A percentile compares a stretch with the other conserved stretches of the same genome.
These are phyloP conservation scores for Galaxea fascicularis DNA, from an alignment of 92 coral and sea anemone genomes.

Conservation along the genomic window DNA sequence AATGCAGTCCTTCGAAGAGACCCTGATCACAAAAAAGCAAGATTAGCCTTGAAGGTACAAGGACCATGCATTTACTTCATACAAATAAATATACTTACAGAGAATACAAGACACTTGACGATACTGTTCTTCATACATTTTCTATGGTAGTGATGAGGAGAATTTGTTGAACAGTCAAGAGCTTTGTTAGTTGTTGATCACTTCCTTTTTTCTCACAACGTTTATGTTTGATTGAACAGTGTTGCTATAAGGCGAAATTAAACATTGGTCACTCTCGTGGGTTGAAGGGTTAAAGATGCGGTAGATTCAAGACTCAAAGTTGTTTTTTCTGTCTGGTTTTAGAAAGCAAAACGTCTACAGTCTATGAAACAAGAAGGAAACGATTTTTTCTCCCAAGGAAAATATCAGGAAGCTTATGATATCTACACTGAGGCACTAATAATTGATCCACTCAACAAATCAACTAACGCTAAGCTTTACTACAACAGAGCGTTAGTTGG, in stretches of 20 bases:
- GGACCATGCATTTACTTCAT: not conserved
- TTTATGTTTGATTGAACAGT: too few species aligned
- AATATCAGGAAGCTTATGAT: slow-evolving; percentile 84
- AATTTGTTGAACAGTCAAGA: too few species aligned
- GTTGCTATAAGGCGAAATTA: too few species aligned
- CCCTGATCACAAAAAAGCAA: slow-evolving; percentile 97
- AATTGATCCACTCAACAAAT: slow-evolving; percentile 88
- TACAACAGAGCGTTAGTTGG: slow-evolving; percentile 96
- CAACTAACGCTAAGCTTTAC: slow-evolving; percentile 93
- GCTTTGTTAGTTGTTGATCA: too few species aligned
- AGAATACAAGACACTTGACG: too few species aligned
- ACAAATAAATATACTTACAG: too few species aligned
- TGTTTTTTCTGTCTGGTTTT: slow-evolving; percentile 13
- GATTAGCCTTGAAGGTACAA: slow-evolving; percentile 77
- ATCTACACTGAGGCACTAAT: slow-evolving; percentile 88
- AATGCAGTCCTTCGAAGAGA: slow-evolving; percentile 87
- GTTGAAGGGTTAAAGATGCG: too few species aligned
- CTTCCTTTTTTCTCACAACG: too few species aligned
- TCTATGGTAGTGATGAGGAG: too few species aligned
- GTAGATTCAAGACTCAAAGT: not conserved
- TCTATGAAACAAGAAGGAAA: slow-evolving; percentile 91
- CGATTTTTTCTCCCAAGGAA: slow-evolving; percentile 81
- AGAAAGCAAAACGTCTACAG: slow-evolving; percentile 94
- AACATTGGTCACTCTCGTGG: too few species aligned
- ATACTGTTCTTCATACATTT: too few species aligned